Evolutionary conservation across 2,888 invertebrate species (phyloP), one percentile per base, ranked within the genome.

Genomic region (Magallana nippona): DNA sequence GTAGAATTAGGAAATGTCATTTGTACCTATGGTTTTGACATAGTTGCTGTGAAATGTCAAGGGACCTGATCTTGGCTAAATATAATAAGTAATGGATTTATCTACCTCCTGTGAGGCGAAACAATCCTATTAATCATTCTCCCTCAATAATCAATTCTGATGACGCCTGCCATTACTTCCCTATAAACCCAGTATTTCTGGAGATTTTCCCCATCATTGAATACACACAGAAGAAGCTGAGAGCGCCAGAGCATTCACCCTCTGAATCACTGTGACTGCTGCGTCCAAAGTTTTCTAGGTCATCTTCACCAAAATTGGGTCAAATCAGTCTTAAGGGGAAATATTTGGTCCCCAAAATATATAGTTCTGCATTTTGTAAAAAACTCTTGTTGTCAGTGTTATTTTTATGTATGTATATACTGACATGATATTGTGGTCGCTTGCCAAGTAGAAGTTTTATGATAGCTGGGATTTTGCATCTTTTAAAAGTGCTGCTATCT

Each of bases 11-110:
- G 27, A 71, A 71, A 22, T 71, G 71, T 71, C 71, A 71, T 71
- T 71, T 71, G 71, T 71, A 71, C 71, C 71, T 71, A 71, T 71
- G 71, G 71, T 22, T 71, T 13, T 71, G 71, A 71, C 71, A 71
- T 71, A 27, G 71, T 71, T 71, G 71, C 71, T 22, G 15, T 71
- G 71, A 71, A 71, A 71, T 71, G 71, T 71, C 71, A 71, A 71
- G 71, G 71, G 71, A 71, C 71, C 71, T 32, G 32, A 71, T 71
- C 71, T 32, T 15, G 32, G 71, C 71, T 71, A 71, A 71, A 71
- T 71, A 71, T 71, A 71, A 71, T 71, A 71, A 71, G 71, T 71
- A 71, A 71, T 71, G 71, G 71, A 27, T 71, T 71, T 71, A 71
- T 71, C 71, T 71, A 71, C 71, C 71, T 71, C 71, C 71, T 71